phyloP scores from a whole-genome alignment of 1,140 invertebrate genomes.

The Holcopasites calliopsidis region DNA sequence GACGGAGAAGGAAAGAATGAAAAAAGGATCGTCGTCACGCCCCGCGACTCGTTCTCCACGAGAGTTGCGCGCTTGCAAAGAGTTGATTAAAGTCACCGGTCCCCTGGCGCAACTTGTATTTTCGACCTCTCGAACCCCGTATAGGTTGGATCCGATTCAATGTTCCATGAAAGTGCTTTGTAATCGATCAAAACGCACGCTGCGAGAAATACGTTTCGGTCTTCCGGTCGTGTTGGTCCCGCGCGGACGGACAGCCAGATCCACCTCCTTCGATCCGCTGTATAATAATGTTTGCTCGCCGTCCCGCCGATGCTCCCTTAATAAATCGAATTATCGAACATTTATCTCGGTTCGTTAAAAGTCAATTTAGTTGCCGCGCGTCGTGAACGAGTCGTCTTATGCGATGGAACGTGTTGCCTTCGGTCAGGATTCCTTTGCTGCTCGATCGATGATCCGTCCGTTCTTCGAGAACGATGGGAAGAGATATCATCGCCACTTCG shows the following conservation, averaged over 20 bases:
- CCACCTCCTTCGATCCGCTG: constrained; percentile 37
- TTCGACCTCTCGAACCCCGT: constrained; percentile 38
- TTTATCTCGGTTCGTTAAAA: constrained; percentile 56
- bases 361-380: constrained; percentile 50
- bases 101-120: constrained; percentile 55
- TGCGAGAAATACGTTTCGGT: constrained; percentile 32
- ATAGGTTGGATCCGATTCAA: constrained; percentile 54
- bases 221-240: constrained; percentile 48
- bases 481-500: neutral
- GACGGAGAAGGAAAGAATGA: neutral
- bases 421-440: too few relatives aligned
- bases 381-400: constrained; percentile 28
- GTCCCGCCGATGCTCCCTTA: constrained; percentile 36
- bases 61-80: constrained; percentile 55
- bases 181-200: constrained; percentile 57
- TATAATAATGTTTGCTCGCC: constrained; percentile 49
- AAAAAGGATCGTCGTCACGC: constrained; percentile 44
- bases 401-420: too few relatives aligned
- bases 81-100: constrained; percentile 61
- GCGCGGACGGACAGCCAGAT: constrained; percentile 16
- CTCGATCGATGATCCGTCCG: neutral
- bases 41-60: constrained; percentile 45
- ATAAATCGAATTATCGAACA: constrained; percentile 58
- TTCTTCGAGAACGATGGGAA: neutral
- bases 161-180: constrained; percentile 59